Percentiles rank a stretch among this genome's conserved stretches.
Evolutionary conservation across 1,140 invertebrate species (phyloP).

Genomic region (Stegodyphus dumicola): DNA sequence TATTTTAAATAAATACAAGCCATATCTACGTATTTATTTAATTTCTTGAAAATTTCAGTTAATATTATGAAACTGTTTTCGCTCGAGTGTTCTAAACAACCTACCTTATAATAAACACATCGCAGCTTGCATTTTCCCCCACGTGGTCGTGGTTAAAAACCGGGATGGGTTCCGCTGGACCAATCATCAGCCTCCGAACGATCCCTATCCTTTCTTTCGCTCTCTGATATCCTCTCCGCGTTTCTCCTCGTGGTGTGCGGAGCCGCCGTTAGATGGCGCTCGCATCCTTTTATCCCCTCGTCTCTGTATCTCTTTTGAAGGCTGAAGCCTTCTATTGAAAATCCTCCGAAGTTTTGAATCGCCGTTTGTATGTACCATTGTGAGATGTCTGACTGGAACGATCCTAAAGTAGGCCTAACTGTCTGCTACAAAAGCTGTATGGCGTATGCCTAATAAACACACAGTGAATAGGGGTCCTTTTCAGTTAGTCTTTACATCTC

Average conservation of each 20-base stretch:
- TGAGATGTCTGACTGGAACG: constrained; percentile 27
- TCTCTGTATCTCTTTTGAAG: constrained; percentile 37
- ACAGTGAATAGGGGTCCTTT: constrained; percentile 27
- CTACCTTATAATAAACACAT: constrained; percentile 5
- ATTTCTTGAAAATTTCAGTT: background rate
- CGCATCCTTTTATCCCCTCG: background rate
- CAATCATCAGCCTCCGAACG: constrained; percentile 28
- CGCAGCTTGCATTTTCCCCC: background rate
- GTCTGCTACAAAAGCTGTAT: constrained; percentile 32
- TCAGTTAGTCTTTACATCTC: constrained; percentile 21
- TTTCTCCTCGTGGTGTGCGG: background rate
- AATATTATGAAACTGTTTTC: background rate
- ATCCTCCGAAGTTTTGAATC: constrained; percentile 49
- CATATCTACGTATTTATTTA: background rate
- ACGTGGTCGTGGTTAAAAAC: constrained; percentile 32
- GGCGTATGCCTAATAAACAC: constrained; percentile 45
- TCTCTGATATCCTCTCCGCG: background rate
- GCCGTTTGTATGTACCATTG: constrained; percentile 50
- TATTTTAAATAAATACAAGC: background rate
- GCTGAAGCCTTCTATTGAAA: constrained; percentile 32
- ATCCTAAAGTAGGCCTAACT: constrained; percentile 55
- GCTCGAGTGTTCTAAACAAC: background rate
- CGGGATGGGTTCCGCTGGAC: constrained; percentile 8
- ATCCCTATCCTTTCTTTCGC: constrained; percentile 19
- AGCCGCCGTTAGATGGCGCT: constrained; percentile 41